Evolutionary conservation across 1,140 invertebrate species (phyloP).

Genomic region (Formica selysi): DNA sequence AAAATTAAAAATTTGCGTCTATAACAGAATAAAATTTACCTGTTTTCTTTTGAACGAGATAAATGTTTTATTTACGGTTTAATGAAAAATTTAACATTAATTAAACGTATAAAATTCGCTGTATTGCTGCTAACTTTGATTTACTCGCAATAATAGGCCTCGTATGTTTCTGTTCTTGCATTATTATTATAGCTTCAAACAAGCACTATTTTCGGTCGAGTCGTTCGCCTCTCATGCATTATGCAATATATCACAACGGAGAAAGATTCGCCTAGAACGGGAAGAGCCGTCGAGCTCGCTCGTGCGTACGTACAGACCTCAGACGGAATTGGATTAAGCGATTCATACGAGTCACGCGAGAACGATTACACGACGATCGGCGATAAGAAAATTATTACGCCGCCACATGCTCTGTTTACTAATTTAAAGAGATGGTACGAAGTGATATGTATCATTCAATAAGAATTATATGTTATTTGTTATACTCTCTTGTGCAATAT

Average conservation of each 20-base stretch:
- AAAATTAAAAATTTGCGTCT: neutral
- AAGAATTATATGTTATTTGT: too few relatives aligned
- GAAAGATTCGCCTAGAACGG: neutral
- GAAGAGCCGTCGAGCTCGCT: neutral
- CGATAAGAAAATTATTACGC: constrained; percentile 63
- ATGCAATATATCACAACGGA: neutral
- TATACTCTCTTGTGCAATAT: too few relatives aligned
- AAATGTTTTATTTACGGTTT: constrained; percentile 1
- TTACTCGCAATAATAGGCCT: neutral
- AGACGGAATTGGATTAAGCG: constrained; percentile 34
- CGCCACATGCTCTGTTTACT: constrained; percentile 19
- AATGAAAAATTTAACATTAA: neutral
- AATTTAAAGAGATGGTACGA: too few relatives aligned
- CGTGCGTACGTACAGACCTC: neutral
- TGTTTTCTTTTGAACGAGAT: neutral
- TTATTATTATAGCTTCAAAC: constrained; percentile 1
- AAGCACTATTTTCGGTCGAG: neutral
- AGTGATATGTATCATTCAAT: too few relatives aligned
- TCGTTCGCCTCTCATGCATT: neutral
- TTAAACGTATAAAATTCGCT: neutral
- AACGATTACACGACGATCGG: constrained; percentile 56
- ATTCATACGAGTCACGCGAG: constrained; percentile 49
- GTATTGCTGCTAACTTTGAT: neutral
- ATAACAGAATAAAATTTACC: neutral
- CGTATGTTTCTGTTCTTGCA: too few relatives aligned